These are phyloP conservation scores for Fissipunctia ypsillon DNA, from an alignment of 2,888 invertebrate genomes.

Conservation along the genomic window DNA sequence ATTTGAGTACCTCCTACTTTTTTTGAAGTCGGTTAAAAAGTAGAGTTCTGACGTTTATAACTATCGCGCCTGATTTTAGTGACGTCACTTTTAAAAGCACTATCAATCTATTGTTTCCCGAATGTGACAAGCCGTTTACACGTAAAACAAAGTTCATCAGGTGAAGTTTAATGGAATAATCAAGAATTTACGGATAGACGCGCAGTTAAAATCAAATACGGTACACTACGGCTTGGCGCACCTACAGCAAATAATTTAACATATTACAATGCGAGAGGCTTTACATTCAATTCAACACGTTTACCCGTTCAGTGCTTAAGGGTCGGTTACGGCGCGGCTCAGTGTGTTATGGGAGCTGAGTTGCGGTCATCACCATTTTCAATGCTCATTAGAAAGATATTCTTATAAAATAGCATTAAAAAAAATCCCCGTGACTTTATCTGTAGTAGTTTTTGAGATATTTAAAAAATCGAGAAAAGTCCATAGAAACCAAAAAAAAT, in stretches of 20 bases:
- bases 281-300: background rate
- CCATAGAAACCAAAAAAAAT: no score
- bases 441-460: no score
- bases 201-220: background rate
- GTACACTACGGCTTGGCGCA: background rate
- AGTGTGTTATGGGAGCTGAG: no score
- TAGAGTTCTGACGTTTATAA: background rate
- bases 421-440: no score
- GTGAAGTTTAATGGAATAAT: conserved; percentile 23
- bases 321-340: no score
- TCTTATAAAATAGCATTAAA: no score
- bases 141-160: conserved; percentile 27
- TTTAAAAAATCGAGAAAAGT: no score
- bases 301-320: background rate
- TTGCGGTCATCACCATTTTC: no score
- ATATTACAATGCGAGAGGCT: background rate
- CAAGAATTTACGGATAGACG: background rate
- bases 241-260: background rate
- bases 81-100: background rate
- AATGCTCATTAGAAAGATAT: no score
- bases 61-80: background rate
- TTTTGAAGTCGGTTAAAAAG: no score
- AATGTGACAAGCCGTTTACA: background rate
- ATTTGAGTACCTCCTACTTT: no score
- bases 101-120: background rate